Base-by-base conservation (phyloP, 2,888 invertebrate species). In the Drosophila atroscutellata region DNA sequence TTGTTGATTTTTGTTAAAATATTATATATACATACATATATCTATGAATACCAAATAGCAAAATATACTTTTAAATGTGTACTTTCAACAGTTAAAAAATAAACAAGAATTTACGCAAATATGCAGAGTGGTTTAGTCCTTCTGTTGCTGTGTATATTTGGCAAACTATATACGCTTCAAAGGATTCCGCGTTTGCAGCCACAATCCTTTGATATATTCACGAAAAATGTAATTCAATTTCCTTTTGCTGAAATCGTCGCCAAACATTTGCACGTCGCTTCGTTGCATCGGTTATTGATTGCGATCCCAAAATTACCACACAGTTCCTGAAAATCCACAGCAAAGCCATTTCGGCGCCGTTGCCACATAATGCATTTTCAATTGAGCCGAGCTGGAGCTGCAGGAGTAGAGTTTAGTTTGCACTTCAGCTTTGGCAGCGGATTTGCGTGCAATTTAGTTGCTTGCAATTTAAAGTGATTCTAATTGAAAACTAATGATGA, bases 161-260 rank as follows among this genome's bases (percentile, higher is more conserved):
- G n/a, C 49, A 15, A 32, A 24, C 34, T 15, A 1, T 15, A 34
- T 51, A 45, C 20, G 30, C 6, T 24, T 11, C 2, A 20, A 45
- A 70, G 20, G 26, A 11, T 18, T n/a, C 30, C 6, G 54, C n/a
- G 7, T 51, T 47, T 37, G 28, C 57, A 60, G 52, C 28, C 50
- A 73, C 72, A 86, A 75, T 63, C 74, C 65, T 57, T 28, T n/a
- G 28, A 37, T 28, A 47, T 61, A 65, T 37, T 34, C 60, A 51
- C 28, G 49, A 74, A 52, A 61, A 89, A 89, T 89, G 87, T 89
- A 86, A 81, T 89, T 79, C 77, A 75, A 89, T 85, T 86, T 85
- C 67, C 79, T 65, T 57, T 61, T 20, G 55, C 55, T 65, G 45
- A n/a, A 36, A 45, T 24, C 64, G 65, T 60, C 61, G 47, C n/a